phyloP scores from a whole-genome alignment of 2,113 vertebrate genomes.

The Platysteira castanea region DNA sequence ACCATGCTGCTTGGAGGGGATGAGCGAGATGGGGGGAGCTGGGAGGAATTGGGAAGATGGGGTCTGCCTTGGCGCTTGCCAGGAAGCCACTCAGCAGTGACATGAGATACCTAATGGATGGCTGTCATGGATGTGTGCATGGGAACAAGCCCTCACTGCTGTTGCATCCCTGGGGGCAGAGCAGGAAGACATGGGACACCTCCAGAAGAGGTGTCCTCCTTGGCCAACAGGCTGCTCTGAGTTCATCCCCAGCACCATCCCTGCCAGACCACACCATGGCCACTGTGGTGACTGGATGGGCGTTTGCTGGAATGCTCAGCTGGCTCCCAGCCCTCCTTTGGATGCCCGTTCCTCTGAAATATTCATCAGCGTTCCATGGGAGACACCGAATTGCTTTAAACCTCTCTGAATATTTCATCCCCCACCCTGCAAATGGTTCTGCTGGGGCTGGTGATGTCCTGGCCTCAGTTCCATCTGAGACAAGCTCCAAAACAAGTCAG shows the following conservation, averaged over 20 bases:
- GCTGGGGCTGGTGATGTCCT: neutral
- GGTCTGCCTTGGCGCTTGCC: neutral
- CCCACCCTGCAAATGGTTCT: neutral
- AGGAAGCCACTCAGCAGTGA: neutral
- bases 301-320: neutral
- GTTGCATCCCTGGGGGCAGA: neutral
- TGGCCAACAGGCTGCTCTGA: accelerated
- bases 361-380: neutral
- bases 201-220: neutral
- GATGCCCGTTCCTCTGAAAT: constrained; percentile 19
- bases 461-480: neutral
- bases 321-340: neutral
- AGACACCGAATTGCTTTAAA: constrained; percentile 64
- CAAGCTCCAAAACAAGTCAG: neutral
- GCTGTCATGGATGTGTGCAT: accelerated
- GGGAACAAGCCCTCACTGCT: neutral
- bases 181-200: neutral
- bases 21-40: accelerated
- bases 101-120: neutral
- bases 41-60: neutral
- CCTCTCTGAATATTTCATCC: constrained; percentile 63
- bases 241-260: neutral
- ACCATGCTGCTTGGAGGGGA: neutral
- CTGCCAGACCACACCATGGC: neutral
- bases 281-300: accelerated